Conservation (phyloP, 2,888 invertebrate genomes). For the Globia sparganii region DNA sequence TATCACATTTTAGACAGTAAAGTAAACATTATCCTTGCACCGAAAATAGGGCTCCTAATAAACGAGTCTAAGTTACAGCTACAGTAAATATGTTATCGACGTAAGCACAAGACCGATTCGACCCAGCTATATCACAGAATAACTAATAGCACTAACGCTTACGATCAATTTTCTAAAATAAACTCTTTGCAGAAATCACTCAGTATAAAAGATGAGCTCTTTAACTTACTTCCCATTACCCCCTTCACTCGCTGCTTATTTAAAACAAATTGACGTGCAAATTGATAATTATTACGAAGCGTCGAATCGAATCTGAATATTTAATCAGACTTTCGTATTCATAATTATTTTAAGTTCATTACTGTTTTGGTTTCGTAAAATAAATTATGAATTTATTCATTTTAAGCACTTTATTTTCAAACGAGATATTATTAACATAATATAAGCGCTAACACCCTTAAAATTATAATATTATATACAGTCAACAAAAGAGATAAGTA, state of each 20-base stretch:
- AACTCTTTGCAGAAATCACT: constrained; percentile 27
- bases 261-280: constrained; percentile 54
- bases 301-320: constrained; percentile 53
- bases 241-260: constrained; percentile 33
- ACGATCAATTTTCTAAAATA: constrained; percentile 18
- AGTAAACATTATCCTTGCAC: not conserved
- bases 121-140: too few species aligned
- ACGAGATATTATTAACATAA: not conserved
- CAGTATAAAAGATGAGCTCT: constrained; percentile 10
- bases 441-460: not conserved
- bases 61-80: not conserved
- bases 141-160: too few species aligned
- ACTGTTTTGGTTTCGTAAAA: constrained; percentile 37
- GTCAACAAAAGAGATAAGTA: too few species aligned
- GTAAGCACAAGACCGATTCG: constrained; percentile 16
- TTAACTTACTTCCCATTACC: constrained; percentile 21
- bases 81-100: not conserved
- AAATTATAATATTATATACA: too few species aligned
- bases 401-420: constrained; percentile 17
- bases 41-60: not conserved
- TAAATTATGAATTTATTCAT: constrained; percentile 52
- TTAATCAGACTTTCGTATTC: constrained; percentile 53
- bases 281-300: constrained; percentile 57
- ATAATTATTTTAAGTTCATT: constrained; percentile 59
- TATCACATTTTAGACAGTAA: too few species aligned